phyloP scores from a whole-genome alignment of 2,888 invertebrate genomes.

The Stratiomys singularior region DNA sequence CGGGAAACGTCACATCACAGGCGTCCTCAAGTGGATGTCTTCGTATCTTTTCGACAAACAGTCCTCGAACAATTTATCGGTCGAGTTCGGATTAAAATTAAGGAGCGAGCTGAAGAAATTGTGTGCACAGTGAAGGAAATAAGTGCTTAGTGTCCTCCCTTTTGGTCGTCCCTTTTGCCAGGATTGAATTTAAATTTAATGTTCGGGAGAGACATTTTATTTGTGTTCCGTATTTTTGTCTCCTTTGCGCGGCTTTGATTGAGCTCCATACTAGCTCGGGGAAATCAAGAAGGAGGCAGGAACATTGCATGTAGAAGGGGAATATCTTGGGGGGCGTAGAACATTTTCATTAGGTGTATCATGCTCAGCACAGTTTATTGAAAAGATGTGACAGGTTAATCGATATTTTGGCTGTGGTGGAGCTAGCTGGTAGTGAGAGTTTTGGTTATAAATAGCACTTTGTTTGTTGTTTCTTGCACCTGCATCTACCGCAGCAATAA shows the following conservation, averaged over 20 bases:
- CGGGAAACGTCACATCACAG: constrained; percentile 3
- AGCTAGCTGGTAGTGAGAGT: too few species aligned
- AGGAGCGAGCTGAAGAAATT: too few species aligned
- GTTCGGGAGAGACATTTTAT: constrained; percentile 2
- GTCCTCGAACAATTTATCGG: constrained; percentile 38
- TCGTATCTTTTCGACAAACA: constrained; percentile 26
- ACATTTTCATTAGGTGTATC: constrained; percentile 24
- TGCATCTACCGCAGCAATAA: too few species aligned
- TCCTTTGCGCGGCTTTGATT: not conserved
- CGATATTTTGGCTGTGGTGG: not conserved
- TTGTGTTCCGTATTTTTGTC: not conserved
- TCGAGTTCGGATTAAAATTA: constrained; percentile 16
- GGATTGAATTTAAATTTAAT: constrained; percentile 18
- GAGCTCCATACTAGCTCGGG: not conserved
- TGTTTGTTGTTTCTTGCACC: too few species aligned
- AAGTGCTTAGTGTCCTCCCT: not conserved
- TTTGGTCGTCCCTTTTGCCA: not conserved
- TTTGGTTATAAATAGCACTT: too few species aligned
- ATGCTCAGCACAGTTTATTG: constrained; percentile 13
- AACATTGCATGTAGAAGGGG: not conserved
- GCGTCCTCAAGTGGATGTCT: constrained; percentile 39
- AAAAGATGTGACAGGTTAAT: constrained; percentile 17
- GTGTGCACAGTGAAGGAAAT: too few species aligned
- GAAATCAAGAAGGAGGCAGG: not conserved
- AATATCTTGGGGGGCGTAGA: constrained; percentile 1